phyloP scores from a whole-genome alignment of 2,888 invertebrate genomes.

The Dorcus parallelipipedus region DNA sequence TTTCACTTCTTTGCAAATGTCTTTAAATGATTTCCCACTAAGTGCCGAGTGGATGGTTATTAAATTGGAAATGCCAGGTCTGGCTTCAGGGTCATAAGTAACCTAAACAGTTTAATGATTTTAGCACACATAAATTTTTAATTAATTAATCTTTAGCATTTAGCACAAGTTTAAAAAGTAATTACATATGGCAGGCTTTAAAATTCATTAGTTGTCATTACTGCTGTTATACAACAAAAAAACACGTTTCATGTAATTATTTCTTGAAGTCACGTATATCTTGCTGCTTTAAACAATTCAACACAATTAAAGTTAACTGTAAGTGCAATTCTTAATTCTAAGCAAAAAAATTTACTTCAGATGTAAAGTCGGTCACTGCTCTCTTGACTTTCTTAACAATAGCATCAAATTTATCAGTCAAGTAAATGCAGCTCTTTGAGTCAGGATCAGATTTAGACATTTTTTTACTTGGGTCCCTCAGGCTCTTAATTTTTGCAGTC shows the following conservation, averaged over 20 bases:
- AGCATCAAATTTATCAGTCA: slow-evolving; percentile 71
- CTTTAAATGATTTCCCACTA: slow-evolving; percentile 61
- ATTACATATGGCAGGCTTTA: no score
- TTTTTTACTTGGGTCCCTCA: slow-evolving; percentile 84
- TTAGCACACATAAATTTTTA: no score
- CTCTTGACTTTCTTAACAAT: slow-evolving; percentile 76
- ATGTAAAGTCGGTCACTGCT: slow-evolving; percentile 86
- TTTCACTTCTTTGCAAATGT: slow-evolving; percentile 62
- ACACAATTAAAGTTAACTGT: no score
- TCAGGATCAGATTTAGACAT: slow-evolving; percentile 97
- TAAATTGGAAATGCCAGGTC: slow-evolving; percentile 90
- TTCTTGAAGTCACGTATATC: no score
- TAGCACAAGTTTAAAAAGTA: no score
- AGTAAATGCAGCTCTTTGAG: slow-evolving; percentile 71
- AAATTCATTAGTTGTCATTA: no score
- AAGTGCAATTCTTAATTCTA: background rate
- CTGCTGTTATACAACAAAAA: no score
- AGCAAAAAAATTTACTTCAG: slow-evolving; percentile 51
- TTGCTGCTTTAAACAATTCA: no score
- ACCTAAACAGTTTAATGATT: slow-evolving; percentile 49
- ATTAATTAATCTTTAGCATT: no score
- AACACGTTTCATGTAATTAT: no score
- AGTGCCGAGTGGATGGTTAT: slow-evolving; percentile 78
- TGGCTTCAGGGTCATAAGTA: slow-evolving; percentile 69
- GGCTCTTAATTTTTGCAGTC: slow-evolving; percentile 69